These are phyloP conservation scores for Remorina albescens DNA, from an alignment of 2,797 vertebrate species.

Conservation along the genomic window DNA sequence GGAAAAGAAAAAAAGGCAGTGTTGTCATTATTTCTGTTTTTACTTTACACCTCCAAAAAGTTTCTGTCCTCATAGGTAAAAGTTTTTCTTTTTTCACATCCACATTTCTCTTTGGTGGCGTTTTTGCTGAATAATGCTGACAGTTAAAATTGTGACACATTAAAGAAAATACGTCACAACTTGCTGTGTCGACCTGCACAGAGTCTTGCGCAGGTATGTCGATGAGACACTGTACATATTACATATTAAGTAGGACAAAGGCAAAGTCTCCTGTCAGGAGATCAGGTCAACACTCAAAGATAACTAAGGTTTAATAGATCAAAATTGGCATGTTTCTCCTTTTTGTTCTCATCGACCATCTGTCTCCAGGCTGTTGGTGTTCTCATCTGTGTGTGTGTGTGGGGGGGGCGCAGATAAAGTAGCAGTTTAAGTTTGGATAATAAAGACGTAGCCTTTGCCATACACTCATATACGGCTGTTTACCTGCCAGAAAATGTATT, in stretches of 20 bases:
- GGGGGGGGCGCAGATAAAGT: neutral
- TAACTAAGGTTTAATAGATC: neutral
- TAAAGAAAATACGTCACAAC: neutral
- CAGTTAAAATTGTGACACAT: neutral
- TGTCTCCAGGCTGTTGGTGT: constrained; percentile 3
- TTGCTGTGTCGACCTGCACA: neutral
- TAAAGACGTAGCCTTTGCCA: no score
- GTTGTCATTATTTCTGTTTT: neutral
- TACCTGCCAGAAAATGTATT: constrained; percentile 8
- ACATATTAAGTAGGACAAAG: constrained; percentile 6
- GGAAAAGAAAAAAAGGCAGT: neutral
- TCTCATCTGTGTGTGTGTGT: neutral
- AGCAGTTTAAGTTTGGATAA: no score
- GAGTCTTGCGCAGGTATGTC: neutral
- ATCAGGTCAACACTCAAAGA: neutral
- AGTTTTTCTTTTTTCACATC: no score
- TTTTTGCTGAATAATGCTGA: neutral
- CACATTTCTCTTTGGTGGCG: neutral
- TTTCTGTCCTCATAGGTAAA: neutral
- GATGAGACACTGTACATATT: neutral
- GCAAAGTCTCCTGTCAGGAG: neutral
- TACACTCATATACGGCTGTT: neutral
- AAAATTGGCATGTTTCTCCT: neutral
- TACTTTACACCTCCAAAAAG: neutral
- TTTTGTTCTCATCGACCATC: neutral